Percentiles rank a stretch among this genome's conserved stretches.
phyloP scores from a whole-genome alignment of 2,888 invertebrate genomes.

The Dasypogon diadema region DNA sequence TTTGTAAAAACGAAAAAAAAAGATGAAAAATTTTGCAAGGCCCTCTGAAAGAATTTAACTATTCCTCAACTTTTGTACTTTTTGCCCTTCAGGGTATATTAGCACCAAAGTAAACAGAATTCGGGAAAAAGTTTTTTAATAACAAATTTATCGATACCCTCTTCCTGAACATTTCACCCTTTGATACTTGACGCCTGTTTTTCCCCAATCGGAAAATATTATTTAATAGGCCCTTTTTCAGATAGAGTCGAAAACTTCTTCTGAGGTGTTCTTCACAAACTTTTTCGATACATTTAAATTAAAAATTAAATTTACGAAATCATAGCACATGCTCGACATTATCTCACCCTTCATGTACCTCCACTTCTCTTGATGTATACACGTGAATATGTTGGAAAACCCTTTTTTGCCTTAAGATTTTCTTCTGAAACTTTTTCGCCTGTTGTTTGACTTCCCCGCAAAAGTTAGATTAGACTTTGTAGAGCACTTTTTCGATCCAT shows the following conservation, averaged over 20 bases:
- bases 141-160: constrained; percentile 52
- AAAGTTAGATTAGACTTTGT: constrained; percentile 55
- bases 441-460: constrained; percentile 54
- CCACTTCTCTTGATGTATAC: background rate
- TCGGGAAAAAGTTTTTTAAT: constrained; percentile 55
- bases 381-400: constrained; percentile 9
- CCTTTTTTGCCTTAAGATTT: constrained; percentile 16
- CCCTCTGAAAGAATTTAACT: no score
- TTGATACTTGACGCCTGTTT: background rate
- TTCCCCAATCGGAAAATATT: constrained; percentile 4
- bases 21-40: background rate
- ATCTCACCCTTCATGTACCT: background rate
- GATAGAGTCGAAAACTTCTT: background rate
- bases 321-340: constrained; percentile 10
- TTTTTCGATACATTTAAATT: constrained; percentile 57
- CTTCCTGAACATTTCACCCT: background rate
- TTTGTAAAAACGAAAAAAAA: background rate
- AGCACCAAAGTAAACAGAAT: constrained; percentile 43
- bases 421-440: background rate
- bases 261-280: constrained; percentile 20
- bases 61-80: background rate
- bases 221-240: constrained; percentile 17
- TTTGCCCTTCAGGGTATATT: constrained; percentile 5
- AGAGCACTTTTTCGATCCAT: constrained; percentile 54
- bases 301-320: constrained; percentile 53